Evolutionary conservation across 2,888 invertebrate genomes (phyloP).

Genomic region (Deilephila porcellus): DNA sequence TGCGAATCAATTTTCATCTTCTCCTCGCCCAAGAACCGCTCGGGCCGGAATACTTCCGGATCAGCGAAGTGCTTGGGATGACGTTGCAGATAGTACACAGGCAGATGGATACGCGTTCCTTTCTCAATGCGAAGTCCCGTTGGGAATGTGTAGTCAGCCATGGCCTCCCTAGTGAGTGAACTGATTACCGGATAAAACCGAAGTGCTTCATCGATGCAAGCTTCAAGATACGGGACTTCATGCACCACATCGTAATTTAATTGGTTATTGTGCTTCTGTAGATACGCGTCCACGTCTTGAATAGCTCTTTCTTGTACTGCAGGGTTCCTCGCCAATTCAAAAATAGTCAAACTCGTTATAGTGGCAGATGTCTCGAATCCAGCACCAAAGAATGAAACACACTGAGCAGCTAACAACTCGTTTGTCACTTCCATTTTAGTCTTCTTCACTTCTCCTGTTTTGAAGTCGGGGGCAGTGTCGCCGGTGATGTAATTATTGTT

Average conservation of each 20-base stretch:
- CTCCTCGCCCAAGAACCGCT: constrained; percentile 55
- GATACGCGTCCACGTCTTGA: constrained; percentile 57
- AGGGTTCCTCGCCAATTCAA: constrained; percentile 57
- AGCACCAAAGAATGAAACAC: constrained; percentile 74
- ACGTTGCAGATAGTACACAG: constrained; percentile 54
- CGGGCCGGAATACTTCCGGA: constrained; percentile 54
- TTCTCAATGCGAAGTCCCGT: constrained; percentile 54
- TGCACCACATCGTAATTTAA: constrained; percentile 55
- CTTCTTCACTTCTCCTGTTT: constrained; percentile 44
- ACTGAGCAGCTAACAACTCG: constrained; percentile 78
- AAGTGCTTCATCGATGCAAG: constrained; percentile 60
- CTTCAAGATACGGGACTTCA: constrained; percentile 59
- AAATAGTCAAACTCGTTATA: constrained; percentile 54
- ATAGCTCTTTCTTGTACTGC: constrained; percentile 48
- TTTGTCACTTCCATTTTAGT: constrained; percentile 48
- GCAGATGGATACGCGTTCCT: constrained; percentile 56
- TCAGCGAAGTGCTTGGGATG: constrained; percentile 55
- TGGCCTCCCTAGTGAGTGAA: constrained; percentile 57
- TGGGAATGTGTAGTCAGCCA: constrained; percentile 56
- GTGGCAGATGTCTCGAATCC: constrained; percentile 66
- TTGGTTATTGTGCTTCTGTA: constrained; percentile 47
- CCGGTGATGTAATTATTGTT: constrained; percentile 51
- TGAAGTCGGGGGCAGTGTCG: constrained; percentile 51
- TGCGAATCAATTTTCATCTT: constrained; percentile 50
- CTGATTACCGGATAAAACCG: constrained; percentile 63